phyloP scores from a whole-genome alignment of 2,113 vertebrate genomes.

The Eidolon helvum region DNA sequence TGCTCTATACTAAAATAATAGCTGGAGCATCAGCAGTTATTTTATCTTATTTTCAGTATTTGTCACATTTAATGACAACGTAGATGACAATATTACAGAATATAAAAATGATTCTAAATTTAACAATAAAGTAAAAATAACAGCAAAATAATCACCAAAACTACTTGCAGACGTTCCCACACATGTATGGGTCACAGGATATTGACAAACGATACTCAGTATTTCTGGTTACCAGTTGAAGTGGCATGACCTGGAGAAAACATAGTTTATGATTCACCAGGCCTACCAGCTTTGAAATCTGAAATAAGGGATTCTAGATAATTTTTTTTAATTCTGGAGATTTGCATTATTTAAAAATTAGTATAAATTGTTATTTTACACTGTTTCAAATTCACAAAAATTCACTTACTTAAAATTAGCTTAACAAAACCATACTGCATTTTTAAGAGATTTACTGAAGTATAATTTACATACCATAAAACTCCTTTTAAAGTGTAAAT shows the following conservation, averaged over 20 bases:
- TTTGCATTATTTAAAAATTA: background rate
- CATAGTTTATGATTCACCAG: background rate
- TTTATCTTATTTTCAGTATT: background rate
- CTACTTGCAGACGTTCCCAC: background rate
- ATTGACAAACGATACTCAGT: background rate
- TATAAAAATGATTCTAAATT: slow-evolving; percentile 10
- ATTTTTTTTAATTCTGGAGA: background rate
- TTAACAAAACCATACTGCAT: background rate
- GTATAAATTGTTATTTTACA: background rate
- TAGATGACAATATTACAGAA: background rate
- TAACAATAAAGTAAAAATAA: slow-evolving; percentile 1
- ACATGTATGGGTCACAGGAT: background rate
- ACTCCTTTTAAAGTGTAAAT: background rate
- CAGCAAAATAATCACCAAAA: background rate
- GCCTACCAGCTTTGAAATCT: background rate
- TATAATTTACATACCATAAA: background rate
- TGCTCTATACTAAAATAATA: background rate
- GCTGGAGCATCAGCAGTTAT: background rate
- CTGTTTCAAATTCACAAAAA: background rate
- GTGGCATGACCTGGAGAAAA: background rate
- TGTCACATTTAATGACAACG: background rate
- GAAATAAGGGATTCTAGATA: background rate
- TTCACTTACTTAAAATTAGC: background rate
- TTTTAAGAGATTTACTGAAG: background rate
- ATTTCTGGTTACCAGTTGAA: background rate